A percentile compares a stretch with the other conserved stretches of the same genome.
These are phyloP conservation scores for Rhingia campestris DNA, from an alignment of 2,888 invertebrate species.

Conservation along the genomic window DNA sequence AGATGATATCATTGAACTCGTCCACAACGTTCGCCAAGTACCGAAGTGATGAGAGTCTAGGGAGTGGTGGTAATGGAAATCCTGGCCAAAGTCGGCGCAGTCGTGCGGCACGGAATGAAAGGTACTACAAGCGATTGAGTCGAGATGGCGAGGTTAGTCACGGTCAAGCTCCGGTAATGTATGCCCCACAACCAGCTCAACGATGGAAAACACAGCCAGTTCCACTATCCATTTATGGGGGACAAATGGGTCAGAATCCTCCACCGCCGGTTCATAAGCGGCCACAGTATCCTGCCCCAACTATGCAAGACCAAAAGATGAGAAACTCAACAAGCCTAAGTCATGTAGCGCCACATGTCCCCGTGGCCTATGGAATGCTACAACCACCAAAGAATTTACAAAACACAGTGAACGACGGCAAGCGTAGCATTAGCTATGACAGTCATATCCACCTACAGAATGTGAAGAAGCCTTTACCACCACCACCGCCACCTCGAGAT, in stretches of 20 bases:
- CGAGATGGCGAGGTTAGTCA: slow-evolving; percentile 86
- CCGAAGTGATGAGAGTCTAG: slow-evolving; percentile 88
- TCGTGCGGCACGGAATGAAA: slow-evolving; percentile 90
- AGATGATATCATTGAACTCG: slow-evolving; percentile 86
- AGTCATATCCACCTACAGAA: slow-evolving; percentile 82
- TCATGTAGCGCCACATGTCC: slow-evolving; percentile 78
- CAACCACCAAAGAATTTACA: slow-evolving; percentile 76
- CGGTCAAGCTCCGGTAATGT: slow-evolving; percentile 78
- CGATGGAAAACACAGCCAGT: slow-evolving; percentile 82
- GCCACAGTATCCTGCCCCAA: slow-evolving; percentile 60
- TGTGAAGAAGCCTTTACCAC: slow-evolving; percentile 84
- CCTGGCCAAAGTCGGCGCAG: slow-evolving; percentile 86
- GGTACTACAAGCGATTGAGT: slow-evolving; percentile 90
- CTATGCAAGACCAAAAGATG: slow-evolving; percentile 67
- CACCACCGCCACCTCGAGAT: slow-evolving; percentile 91
- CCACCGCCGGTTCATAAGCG: slow-evolving; percentile 16
- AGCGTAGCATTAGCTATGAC: slow-evolving; percentile 82
- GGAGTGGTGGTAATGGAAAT: slow-evolving; percentile 83
- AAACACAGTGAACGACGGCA: slow-evolving; percentile 79
- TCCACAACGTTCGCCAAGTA: slow-evolving; percentile 87
- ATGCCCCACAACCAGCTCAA: slow-evolving; percentile 83
- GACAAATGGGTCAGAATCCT: slow-evolving; percentile 38
- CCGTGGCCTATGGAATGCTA: slow-evolving; percentile 76
- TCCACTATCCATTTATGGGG: slow-evolving; percentile 82
- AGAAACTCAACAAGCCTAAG: slow-evolving; percentile 78